These are phyloP conservation scores for Echiichthys vipera DNA, from an alignment of 2,797 vertebrate genomes.

Conservation along the genomic window DNA sequence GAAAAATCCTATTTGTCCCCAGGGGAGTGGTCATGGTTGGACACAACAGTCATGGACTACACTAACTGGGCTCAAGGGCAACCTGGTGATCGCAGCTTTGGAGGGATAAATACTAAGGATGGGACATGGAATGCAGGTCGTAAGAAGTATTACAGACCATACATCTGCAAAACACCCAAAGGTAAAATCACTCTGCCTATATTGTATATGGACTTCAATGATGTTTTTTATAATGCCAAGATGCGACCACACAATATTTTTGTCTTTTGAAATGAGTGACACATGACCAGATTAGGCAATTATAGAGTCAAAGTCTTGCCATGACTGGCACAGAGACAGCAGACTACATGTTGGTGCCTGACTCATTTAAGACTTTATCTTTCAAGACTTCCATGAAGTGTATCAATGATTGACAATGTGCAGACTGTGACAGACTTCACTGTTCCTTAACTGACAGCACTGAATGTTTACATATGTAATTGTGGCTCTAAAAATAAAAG, in stretches of 20 bases:
- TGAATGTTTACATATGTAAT: no score
- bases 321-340: background rate
- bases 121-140: background rate
- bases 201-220: no score
- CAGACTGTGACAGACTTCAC: background rate
- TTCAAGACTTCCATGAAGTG: background rate
- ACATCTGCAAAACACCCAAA: conserved; percentile 54
- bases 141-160: fast-evolving
- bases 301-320: background rate
- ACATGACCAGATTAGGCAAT: no score
- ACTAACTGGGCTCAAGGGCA: conserved; percentile 38
- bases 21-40: conserved; percentile 59
- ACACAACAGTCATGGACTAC: conserved; percentile 41
- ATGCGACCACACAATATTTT: background rate
- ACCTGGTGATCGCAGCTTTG: fast-evolving
- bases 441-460: no score
- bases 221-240: background rate
- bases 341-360: background rate
- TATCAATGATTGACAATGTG: background rate
- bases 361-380: no score
- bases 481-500: no score
- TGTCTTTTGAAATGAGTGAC: background rate
- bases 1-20: background rate
- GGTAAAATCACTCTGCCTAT: no score
- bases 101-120: background rate